These are phyloP conservation scores for Osmerus eperlanus DNA, from an alignment of 2,113 vertebrate species.

Conservation along the genomic window DNA sequence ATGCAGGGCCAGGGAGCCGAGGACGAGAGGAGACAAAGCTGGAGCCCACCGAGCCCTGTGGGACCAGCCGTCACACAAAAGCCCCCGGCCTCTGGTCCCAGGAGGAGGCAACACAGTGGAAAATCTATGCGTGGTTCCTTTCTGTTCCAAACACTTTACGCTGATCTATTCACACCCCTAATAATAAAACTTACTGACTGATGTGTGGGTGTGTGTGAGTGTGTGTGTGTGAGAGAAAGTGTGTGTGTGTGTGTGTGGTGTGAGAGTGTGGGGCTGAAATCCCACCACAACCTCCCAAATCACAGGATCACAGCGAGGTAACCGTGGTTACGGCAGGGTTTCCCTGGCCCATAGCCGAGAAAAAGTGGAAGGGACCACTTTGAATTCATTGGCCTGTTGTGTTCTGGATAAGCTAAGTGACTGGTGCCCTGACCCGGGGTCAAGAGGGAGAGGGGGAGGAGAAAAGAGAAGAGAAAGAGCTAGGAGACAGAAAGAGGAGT, in stretches of 20 bases:
- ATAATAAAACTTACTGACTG: too few species aligned
- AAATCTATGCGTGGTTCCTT: too few species aligned
- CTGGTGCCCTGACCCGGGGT: slow-evolving; percentile 24
- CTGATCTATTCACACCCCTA: too few species aligned
- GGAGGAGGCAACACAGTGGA: too few species aligned
- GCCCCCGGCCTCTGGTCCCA: too few species aligned
- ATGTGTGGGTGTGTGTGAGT: too few species aligned
- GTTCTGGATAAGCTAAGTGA: slow-evolving; percentile 22
- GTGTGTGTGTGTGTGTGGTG: slow-evolving; percentile 12
- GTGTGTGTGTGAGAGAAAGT: not conserved
- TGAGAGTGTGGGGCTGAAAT: not conserved
- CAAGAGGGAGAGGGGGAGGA: slow-evolving; percentile 7
- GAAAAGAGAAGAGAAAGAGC: slow-evolving; percentile 5
- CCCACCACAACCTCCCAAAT: slow-evolving; percentile 11
- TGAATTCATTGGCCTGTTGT: slow-evolving; percentile 33
- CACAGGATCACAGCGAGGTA: slow-evolving; percentile 27
- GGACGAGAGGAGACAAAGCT: too few species aligned
- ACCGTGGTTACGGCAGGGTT: slow-evolving; percentile 41
- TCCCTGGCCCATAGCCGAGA: slow-evolving; percentile 19
- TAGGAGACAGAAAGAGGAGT: not conserved
- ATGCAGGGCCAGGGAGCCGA: too few species aligned
- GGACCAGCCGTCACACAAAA: too few species aligned
- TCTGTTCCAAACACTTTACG: too few species aligned
- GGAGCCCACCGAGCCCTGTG: too few species aligned
- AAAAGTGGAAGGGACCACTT: slow-evolving; percentile 5